These are phyloP conservation scores for Pollenia labialis DNA, from an alignment of 2,888 invertebrate species.

Conservation along the genomic window DNA sequence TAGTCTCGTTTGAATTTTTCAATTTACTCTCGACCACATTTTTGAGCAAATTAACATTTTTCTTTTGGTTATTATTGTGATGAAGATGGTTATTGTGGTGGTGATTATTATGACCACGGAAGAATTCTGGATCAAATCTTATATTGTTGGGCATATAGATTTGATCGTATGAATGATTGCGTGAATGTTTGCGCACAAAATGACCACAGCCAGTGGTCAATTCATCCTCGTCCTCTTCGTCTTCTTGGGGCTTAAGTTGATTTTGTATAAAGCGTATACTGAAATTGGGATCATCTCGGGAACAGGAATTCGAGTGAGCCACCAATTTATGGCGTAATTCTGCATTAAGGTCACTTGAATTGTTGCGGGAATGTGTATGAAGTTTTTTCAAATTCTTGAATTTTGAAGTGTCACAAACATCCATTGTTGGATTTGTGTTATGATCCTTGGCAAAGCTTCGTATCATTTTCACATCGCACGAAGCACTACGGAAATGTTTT, in stretches of 20 bases:
- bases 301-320: slow-evolving; percentile 81
- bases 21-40: slow-evolving; percentile 82
- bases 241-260: slow-evolving; percentile 80
- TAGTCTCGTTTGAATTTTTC: slow-evolving; percentile 83
- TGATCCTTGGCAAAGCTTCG: slow-evolving; percentile 83
- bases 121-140: slow-evolving; percentile 83
- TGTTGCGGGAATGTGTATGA: slow-evolving; percentile 84
- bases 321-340: slow-evolving; percentile 80
- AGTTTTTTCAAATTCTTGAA: slow-evolving; percentile 82
- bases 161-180: slow-evolving; percentile 84
- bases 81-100: slow-evolving; percentile 75
- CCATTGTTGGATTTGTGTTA: slow-evolving; percentile 74
- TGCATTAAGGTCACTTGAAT: slow-evolving; percentile 83
- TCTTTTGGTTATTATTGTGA: slow-evolving; percentile 78
- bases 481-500: slow-evolving; percentile 84
- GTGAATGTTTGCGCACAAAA: slow-evolving; percentile 83
- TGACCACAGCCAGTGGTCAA: slow-evolving; percentile 82
- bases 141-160: slow-evolving; percentile 84
- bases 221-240: slow-evolving; percentile 82
- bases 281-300: slow-evolving; percentile 81
- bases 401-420: slow-evolving; percentile 77
- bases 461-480: slow-evolving; percentile 84
- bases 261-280: slow-evolving; percentile 84
- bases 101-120: slow-evolving; percentile 78
- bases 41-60: slow-evolving; percentile 83